phyloP scores from a whole-genome alignment of 2,113 vertebrate species.

The Elachura formosa region DNA sequence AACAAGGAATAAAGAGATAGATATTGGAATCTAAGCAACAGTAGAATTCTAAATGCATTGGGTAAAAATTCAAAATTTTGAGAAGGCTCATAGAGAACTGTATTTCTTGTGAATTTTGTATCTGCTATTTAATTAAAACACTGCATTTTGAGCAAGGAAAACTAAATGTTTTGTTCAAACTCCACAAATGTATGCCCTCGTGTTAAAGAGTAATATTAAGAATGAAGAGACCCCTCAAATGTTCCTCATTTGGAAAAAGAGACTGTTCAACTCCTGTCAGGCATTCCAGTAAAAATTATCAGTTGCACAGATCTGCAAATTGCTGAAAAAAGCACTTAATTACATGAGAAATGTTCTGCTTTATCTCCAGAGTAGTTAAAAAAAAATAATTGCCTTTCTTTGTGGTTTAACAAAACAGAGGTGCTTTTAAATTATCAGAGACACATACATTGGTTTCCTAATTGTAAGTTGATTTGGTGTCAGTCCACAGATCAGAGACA shows the following conservation, averaged over 20 bases:
- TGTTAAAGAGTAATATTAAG: background rate
- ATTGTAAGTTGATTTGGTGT: constrained; percentile 53
- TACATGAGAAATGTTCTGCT: background rate
- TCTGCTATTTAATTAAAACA: background rate
- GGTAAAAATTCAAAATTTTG: background rate
- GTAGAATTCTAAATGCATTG: background rate
- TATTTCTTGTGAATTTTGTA: background rate
- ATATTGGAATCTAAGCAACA: background rate
- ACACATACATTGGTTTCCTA: constrained; percentile 25
- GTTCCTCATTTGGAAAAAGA: background rate
- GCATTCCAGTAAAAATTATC: background rate
- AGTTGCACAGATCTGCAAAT: background rate
- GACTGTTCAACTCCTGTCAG: background rate
- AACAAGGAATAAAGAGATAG: background rate
- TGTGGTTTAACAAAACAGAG: constrained; percentile 50
- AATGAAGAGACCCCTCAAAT: background rate
- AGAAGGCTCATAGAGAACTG: background rate
- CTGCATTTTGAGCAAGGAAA: background rate
- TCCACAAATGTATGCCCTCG: background rate
- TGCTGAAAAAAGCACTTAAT: background rate
- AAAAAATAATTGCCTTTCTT: background rate
- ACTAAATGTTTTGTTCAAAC: background rate
- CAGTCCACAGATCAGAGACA: background rate
- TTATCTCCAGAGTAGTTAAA: background rate
- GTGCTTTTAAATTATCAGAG: constrained; percentile 51